Conservation (phyloP, 2,113 vertebrate species). For the Tauraco erythrolophus region DNA sequence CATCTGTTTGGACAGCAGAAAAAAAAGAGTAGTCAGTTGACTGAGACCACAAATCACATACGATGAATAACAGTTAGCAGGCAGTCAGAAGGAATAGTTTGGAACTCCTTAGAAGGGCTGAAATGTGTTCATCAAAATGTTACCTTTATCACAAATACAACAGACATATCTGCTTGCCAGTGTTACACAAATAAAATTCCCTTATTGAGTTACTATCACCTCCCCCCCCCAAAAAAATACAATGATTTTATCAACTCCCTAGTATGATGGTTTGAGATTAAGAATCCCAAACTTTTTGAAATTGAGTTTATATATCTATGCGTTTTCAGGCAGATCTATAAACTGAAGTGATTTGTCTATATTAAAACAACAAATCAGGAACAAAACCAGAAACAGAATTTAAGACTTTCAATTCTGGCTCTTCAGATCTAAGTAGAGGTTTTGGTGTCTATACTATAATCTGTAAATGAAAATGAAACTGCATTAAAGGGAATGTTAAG, state of each 20-base stretch:
- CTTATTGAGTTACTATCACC: neutral
- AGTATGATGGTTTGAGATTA: neutral
- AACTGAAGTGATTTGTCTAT: neutral
- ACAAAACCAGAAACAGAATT: neutral
- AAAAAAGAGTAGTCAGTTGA: neutral
- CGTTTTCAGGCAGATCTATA: neutral
- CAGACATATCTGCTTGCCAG: neutral
- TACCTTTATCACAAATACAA: neutral
- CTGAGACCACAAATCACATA: neutral
- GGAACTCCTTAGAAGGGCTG: neutral
- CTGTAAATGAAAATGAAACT: neutral
- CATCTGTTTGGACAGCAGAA: neutral
- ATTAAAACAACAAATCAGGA: neutral
- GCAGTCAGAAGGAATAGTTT: neutral
- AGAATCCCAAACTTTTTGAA: neutral
- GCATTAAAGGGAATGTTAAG: neutral
- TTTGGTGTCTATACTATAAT: neutral
- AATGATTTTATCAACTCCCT: neutral
- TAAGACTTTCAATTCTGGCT: neutral
- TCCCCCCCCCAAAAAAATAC: too few species aligned
- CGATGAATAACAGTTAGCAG: neutral
- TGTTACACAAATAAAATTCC: neutral
- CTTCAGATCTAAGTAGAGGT: neutral
- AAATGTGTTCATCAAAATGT: neutral
- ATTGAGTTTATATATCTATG: neutral